Conservation (phyloP, 2,113 vertebrate genomes). For the Equus quagga region DNA sequence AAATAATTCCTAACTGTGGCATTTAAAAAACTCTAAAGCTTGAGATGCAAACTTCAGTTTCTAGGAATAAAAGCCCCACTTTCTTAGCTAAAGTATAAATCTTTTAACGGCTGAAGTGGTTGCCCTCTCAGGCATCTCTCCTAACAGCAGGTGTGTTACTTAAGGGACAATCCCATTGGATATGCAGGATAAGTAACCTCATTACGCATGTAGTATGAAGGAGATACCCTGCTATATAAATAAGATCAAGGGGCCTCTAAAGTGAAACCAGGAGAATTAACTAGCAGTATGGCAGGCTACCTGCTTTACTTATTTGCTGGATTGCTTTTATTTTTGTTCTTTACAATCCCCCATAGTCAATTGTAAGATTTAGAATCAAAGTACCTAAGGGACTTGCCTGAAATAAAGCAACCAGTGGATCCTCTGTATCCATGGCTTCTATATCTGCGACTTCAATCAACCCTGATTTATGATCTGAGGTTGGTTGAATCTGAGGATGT, state of each 20-base stretch:
- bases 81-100: neutral
- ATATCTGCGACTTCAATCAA: too few species aligned
- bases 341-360: neutral
- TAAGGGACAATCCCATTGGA: neutral
- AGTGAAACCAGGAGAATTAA: neutral
- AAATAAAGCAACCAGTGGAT: neutral
- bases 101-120: neutral
- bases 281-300: neutral
- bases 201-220: neutral
- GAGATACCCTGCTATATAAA: neutral
- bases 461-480: too few species aligned
- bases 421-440: too few species aligned
- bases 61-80: neutral
- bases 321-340: conserved; percentile 40
- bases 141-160: neutral
- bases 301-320: neutral
- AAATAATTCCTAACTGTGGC: conserved; percentile 8
- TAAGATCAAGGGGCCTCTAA: neutral
- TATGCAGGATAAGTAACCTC: neutral
- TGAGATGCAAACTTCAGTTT: neutral
- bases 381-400: neutral
- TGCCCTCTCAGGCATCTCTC: neutral
- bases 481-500: too few species aligned
- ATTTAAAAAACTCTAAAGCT: neutral
- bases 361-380: conserved; percentile 35